A percentile compares a stretch with the other conserved stretches of the same genome.
These are phyloP conservation scores for Notodonta dromedarius DNA, from an alignment of 2,888 invertebrate species.

Conservation along the genomic window DNA sequence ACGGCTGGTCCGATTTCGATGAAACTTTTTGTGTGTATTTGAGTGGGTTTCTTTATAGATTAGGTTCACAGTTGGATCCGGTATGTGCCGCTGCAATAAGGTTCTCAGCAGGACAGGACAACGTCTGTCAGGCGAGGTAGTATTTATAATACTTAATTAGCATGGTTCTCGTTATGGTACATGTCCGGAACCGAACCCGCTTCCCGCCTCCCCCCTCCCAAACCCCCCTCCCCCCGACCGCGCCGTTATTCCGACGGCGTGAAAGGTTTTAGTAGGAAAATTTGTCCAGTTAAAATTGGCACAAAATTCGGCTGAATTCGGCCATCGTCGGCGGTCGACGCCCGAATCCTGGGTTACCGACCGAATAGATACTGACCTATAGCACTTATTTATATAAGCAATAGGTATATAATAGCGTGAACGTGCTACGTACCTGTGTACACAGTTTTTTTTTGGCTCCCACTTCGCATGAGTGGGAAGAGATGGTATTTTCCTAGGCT, in stretches of 20 bases:
- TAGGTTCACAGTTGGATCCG: neutral
- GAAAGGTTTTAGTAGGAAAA: neutral
- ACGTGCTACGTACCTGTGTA: neutral
- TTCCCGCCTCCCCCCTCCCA: too few relatives aligned
- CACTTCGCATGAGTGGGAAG: too few relatives aligned
- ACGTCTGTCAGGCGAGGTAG: neutral
- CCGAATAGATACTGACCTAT: constrained; percentile 34
- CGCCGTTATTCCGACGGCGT: too few relatives aligned
- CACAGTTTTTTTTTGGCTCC: too few relatives aligned
- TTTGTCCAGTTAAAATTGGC: constrained; percentile 35
- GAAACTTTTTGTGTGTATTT: too few relatives aligned
- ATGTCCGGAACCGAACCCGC: too few relatives aligned
- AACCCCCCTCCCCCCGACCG: too few relatives aligned
- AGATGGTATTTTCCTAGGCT: too few relatives aligned
- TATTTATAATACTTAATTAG: neutral
- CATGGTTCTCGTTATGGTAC: too few relatives aligned
- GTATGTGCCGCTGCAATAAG: neutral
- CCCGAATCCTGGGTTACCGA: constrained; percentile 17
- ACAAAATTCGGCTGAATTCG: constrained; percentile 43
- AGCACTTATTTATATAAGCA: neutral
- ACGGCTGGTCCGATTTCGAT: too few relatives aligned
- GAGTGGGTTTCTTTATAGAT: too few relatives aligned
- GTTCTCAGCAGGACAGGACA: too few relatives aligned
- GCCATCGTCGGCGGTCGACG: constrained; percentile 32
- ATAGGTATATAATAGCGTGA: neutral